Evolutionary conservation across 2,888 invertebrate genomes (phyloP).

Genomic region (Helobdella robusta): DNA sequence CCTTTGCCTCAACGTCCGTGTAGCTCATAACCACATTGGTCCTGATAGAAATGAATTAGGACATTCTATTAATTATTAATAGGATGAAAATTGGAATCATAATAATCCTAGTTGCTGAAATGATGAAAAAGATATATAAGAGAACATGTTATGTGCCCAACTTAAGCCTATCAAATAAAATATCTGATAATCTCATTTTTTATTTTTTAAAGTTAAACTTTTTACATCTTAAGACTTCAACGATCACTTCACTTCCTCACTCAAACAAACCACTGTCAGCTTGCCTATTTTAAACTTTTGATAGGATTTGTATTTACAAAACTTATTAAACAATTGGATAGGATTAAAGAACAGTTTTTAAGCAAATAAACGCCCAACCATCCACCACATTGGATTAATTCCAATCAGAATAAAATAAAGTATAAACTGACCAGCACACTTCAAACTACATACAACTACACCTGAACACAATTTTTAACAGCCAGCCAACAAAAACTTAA

Average conservation of each 20-base stretch:
- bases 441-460: not conserved
- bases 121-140: not conserved
- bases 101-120: not conserved
- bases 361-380: too few species aligned
- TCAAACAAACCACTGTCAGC: too few species aligned
- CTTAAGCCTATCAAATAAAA: too few species aligned
- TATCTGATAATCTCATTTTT: too few species aligned
- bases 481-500: not conserved
- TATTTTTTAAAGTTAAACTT: not conserved
- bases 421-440: not conserved
- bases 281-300: too few species aligned
- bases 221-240: not conserved
- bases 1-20: constrained; percentile 97
- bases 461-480: not conserved
- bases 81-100: not conserved
- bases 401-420: too few species aligned
- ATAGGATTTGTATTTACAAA: too few species aligned
- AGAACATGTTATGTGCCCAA: too few species aligned
- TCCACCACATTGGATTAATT: too few species aligned
- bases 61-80: not conserved
- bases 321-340: too few species aligned
- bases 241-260: not conserved
- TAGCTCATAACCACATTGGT: constrained; percentile 99
- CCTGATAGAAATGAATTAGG: constrained; percentile 54
- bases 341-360: too few species aligned